Evolutionary conservation across 30 jellyfish, hydroid and myxozoan species (phyloP).

Genomic region (Aurelia aurita): DNA sequence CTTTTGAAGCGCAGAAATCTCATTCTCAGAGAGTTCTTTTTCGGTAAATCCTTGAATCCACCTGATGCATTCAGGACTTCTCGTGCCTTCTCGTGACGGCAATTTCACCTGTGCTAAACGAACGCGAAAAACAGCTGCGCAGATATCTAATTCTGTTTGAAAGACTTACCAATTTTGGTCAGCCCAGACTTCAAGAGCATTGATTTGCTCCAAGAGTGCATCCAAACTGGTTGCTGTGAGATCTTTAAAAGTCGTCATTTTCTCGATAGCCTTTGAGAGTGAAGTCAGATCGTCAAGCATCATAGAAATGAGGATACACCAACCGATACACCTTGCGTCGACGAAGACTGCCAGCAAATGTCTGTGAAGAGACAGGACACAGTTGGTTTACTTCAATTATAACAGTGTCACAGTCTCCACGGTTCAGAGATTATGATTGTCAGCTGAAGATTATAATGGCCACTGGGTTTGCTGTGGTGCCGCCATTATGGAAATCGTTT

Average conservation of each 20-base stretch:
- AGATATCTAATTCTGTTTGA: neutral
- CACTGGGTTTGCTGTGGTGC: no score
- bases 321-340: slow-evolving; percentile 93
- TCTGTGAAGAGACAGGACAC: slow-evolving; percentile 35
- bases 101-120: no score
- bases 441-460: no score
- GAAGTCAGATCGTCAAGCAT: slow-evolving; percentile 81
- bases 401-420: neutral
- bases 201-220: slow-evolving; percentile 52
- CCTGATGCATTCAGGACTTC: no score
- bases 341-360: slow-evolving; percentile 77
- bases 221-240: slow-evolving; percentile 70
- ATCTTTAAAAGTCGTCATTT: slow-evolving; percentile 79
- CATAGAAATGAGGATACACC: slow-evolving; percentile 86
- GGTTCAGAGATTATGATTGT: no score
- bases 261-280: slow-evolving; percentile 66
- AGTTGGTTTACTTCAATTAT: neutral
- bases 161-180: slow-evolving; percentile 81
- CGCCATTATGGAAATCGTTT: no score
- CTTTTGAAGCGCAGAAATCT: no score
- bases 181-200: slow-evolving; percentile 80
- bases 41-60: no score
- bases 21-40: no score
- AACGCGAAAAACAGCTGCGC: neutral
- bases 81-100: no score